Percentiles rank a stretch among this genome's conserved stretches.
These are phyloP conservation scores for Erpobdella octoculata DNA, from an alignment of 2,888 invertebrate genomes.

Conservation along the genomic window DNA sequence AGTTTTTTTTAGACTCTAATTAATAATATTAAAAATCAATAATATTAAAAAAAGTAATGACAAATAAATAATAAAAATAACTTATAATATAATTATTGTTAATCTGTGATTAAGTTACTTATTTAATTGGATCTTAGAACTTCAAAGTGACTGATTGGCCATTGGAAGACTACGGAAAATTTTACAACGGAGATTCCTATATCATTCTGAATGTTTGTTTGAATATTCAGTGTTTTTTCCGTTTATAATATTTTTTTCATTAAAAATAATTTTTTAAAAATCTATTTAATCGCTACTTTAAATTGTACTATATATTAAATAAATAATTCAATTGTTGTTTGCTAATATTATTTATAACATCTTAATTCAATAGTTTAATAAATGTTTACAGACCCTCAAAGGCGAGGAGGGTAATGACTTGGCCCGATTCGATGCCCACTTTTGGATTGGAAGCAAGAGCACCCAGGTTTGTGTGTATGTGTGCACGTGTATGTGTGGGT, in stretches of 20 bases:
- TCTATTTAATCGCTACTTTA: neutral
- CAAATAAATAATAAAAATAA: neutral
- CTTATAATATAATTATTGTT: neutral
- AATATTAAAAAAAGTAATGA: neutral
- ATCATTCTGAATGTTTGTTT: constrained; percentile 39
- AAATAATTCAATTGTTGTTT: neutral
- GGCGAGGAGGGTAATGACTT: constrained; percentile 41
- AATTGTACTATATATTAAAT: neutral
- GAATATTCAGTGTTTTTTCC: neutral
- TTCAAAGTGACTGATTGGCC: constrained; percentile 40
- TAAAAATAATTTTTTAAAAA: neutral
- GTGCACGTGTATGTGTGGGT: too few relatives aligned
- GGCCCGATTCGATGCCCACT: constrained; percentile 49
- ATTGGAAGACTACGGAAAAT: constrained; percentile 39
- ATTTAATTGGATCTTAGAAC: constrained; percentile 32
- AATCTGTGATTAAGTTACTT: constrained; percentile 13
- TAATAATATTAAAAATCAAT: neutral
- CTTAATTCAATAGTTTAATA: neutral
- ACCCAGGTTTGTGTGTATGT: constrained; percentile 44
- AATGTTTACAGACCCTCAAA: constrained; percentile 45
- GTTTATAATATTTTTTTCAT: neutral
- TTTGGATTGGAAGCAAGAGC: constrained; percentile 52
- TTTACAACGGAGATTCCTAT: constrained; percentile 40
- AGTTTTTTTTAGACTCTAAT: neutral
- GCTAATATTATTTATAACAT: neutral